Percentiles rank a stretch among this genome's conserved stretches.
phyloP scores from a whole-genome alignment of 2,113 vertebrate genomes.

The Cygnus buccinator region DNA sequence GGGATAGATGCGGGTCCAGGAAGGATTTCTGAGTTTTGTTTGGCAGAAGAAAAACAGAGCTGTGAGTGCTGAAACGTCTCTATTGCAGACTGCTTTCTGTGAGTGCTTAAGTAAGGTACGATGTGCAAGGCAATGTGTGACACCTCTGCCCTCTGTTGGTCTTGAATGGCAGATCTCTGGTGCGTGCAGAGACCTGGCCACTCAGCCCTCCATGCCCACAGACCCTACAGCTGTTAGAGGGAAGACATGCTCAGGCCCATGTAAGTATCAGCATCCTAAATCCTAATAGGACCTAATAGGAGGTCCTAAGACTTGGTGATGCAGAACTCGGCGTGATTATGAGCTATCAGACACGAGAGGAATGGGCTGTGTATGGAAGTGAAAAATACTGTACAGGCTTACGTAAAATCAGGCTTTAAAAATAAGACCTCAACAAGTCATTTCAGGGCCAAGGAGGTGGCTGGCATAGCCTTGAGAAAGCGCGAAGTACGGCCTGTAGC shows the following conservation, averaged over 20 bases:
- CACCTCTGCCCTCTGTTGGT: slow-evolving; percentile 58
- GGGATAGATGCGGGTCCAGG: background rate
- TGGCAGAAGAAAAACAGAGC: background rate
- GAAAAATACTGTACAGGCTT: background rate
- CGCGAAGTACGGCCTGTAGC: background rate
- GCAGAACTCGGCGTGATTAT: background rate
- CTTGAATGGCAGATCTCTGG: background rate
- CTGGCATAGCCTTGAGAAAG: background rate
- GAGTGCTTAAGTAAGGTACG: accelerated
- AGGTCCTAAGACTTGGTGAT: background rate
- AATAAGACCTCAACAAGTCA: background rate
- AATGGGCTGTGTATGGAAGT: background rate
- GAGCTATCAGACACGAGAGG: background rate
- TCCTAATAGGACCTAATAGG: too few species aligned
- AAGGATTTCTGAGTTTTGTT: background rate
- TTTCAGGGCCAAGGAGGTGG: background rate
- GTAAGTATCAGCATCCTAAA: background rate
- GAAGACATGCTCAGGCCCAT: background rate
- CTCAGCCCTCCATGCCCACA: background rate
- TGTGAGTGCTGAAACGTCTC: background rate
- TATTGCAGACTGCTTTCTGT: background rate
- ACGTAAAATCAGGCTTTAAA: background rate
- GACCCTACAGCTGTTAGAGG: too few species aligned
- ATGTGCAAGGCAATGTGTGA: background rate
- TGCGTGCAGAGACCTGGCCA: background rate